phyloP scores from a whole-genome alignment of 1,140 invertebrate genomes.

The Drosophila navojoa region DNA sequence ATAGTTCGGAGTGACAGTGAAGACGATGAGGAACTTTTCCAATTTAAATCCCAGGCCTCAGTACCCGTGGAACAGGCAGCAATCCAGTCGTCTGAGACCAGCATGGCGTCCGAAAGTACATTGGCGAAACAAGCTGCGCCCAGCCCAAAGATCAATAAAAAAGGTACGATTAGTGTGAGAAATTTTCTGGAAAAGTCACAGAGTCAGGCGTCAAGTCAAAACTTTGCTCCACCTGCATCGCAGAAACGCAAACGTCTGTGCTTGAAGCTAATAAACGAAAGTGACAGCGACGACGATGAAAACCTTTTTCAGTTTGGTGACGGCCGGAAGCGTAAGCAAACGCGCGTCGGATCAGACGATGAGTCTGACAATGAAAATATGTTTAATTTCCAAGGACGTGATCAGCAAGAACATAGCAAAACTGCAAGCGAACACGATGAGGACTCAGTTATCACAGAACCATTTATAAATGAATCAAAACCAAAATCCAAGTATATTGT shows the following conservation, averaged over 20 bases:
- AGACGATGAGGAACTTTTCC: constrained; percentile 18
- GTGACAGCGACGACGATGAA: constrained; percentile 65
- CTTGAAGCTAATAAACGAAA: constrained; percentile 46
- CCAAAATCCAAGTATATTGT: constrained; percentile 59
- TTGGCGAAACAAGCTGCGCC: neutral
- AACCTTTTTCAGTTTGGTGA: constrained; percentile 62
- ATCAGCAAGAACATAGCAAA: neutral
- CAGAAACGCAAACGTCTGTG: constrained; percentile 54
- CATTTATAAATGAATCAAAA: constrained; percentile 16
- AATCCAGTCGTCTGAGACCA: neutral
- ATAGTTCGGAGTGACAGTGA: constrained; percentile 15
- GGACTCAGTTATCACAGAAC: constrained; percentile 47
- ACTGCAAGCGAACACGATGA: constrained; percentile 25
- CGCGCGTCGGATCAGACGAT: neutral
- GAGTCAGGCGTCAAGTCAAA: constrained; percentile 3
- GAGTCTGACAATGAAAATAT: constrained; percentile 35
- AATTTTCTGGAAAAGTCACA: constrained; percentile 63
- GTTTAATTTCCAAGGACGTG: constrained; percentile 38
- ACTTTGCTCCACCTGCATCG: neutral
- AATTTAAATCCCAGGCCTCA: constrained; percentile 19
- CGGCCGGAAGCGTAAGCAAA: constrained; percentile 37
- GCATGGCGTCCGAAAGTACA: neutral
- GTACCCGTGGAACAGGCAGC: neutral
- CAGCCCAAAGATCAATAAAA: constrained; percentile 2
- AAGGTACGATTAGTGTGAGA: constrained; percentile 43